Conservation (phyloP, 2,113 vertebrate genomes). For the Pelodiscus sinensis region DNA sequence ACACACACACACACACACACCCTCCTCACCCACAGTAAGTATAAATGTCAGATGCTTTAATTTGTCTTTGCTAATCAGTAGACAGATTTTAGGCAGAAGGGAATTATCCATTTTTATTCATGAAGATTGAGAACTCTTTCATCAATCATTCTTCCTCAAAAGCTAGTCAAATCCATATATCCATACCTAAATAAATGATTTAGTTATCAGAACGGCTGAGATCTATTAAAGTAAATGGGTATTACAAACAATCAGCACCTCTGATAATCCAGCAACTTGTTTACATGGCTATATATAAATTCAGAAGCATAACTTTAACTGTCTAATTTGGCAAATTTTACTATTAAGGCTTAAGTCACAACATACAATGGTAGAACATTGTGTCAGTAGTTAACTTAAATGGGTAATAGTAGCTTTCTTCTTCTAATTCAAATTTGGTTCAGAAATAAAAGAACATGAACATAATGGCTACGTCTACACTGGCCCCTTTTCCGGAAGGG, state of each 20-base stretch:
- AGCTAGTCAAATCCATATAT: neutral
- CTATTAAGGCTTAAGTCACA: neutral
- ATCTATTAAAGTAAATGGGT: neutral
- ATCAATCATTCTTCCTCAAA: neutral
- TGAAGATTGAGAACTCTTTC: neutral
- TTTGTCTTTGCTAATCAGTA: neutral
- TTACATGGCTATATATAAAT: neutral
- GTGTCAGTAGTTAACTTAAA: constrained; percentile 8
- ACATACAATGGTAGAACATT: neutral
- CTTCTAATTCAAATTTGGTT: neutral
- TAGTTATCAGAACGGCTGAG: neutral
- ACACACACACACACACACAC: fast-evolving
- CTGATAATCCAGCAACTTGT: neutral
- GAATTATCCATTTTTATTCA: neutral
- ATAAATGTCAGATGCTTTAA: neutral
- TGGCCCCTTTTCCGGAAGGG: too few species aligned
- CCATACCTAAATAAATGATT: neutral
- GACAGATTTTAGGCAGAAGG: neutral
- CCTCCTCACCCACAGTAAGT: neutral
- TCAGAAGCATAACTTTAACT: neutral
- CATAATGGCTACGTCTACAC: too few species aligned
- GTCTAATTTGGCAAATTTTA: neutral
- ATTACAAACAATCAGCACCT: neutral
- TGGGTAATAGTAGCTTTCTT: neutral
- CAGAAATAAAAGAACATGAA: neutral